Base-by-base conservation (phyloP, 2,113 vertebrate species). In the Pavo muticus region DNA sequence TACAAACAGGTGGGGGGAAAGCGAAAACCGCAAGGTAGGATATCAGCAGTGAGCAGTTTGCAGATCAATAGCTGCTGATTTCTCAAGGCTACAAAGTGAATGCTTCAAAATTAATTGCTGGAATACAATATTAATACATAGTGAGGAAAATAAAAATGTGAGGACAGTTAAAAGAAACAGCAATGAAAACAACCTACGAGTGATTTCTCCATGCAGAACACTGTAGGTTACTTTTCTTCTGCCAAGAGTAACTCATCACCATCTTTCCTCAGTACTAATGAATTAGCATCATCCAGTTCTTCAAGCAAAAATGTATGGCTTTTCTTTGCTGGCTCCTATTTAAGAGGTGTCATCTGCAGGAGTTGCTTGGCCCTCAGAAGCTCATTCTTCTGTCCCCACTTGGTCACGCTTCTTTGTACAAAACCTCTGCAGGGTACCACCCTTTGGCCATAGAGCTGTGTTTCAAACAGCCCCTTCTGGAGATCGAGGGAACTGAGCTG, bases 351-450 rank as follows among this genome's bases (percentile, higher is more conserved):
- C 15, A 39, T 20, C 65, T 3, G 3, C 35, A 39, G 45, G 25
- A 23, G 4, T 21, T 90, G 35, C 59, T 56, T 48, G 45, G 30
- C 39, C n/a, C 32, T 39, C 23, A 29, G 3, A 27, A 29, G 20
- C 20, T 56, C 20, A 8, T 75, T 65, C 59, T 71, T 35, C 60
- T 48, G 29, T 54, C 14, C 35, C 64, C 30, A 20, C 3, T 4
- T 21, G 54, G 67, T 56, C 14, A 9, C 12, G 3, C 3, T 42
- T 63, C 17, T 18, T 32, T 35, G 9, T 25, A 21, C 15, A n/a
- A 52, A n/a, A 6, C 4, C 11, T 39, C 25, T 1, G 1, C 16
- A 24, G 13, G n/a, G 32, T 17, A 5, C 7, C 47, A 64, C 2
- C 45, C 35, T 37, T 39, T 37, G 59, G 60, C 60, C 37, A 5